A percentile compares a stretch with the other conserved stretches of the same genome.
phyloP scores from a whole-genome alignment of 2,888 invertebrate genomes.

The Aphidoletes aphidimyza region DNA sequence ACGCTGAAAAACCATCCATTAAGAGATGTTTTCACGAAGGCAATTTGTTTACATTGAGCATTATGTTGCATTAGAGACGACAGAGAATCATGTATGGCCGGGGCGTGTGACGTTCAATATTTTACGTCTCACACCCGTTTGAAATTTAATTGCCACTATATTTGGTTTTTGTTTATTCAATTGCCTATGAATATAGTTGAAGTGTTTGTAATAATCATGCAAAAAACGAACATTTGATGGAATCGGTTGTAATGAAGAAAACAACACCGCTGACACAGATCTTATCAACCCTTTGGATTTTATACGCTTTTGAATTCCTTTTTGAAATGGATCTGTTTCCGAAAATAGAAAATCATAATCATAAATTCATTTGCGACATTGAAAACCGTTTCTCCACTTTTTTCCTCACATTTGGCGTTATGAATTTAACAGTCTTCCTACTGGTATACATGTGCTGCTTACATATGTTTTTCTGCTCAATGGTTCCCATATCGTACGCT shows the following conservation, averaged over 20 bases:
- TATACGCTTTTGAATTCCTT: neutral
- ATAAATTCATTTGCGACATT: slow-evolving; percentile 23
- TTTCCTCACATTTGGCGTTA: neutral
- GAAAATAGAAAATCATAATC: slow-evolving; percentile 35
- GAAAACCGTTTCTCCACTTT: neutral
- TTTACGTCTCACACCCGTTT: neutral
- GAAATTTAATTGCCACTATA: neutral
- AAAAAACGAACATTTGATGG: neutral
- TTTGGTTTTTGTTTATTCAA: neutral
- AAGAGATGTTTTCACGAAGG: slow-evolving; percentile 4
- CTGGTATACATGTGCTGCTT: neutral
- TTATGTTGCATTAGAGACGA: neutral
- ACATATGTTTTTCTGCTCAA: slow-evolving; percentile 23
- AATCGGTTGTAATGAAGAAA: neutral
- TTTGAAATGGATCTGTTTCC: neutral
- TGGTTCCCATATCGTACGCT: slow-evolving; percentile 12
- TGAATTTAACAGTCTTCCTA: neutral
- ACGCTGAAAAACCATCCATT: neutral
- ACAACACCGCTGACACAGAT: neutral
- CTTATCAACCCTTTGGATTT: slow-evolving; percentile 9
- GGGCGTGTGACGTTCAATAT: no score
- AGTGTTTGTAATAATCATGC: slow-evolving; percentile 9
- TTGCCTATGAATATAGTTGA: neutral
- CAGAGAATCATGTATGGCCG: neutral
- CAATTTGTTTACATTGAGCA: neutral